phyloP scores from a whole-genome alignment of 2,888 invertebrate species.

The Leuctra nigra region DNA sequence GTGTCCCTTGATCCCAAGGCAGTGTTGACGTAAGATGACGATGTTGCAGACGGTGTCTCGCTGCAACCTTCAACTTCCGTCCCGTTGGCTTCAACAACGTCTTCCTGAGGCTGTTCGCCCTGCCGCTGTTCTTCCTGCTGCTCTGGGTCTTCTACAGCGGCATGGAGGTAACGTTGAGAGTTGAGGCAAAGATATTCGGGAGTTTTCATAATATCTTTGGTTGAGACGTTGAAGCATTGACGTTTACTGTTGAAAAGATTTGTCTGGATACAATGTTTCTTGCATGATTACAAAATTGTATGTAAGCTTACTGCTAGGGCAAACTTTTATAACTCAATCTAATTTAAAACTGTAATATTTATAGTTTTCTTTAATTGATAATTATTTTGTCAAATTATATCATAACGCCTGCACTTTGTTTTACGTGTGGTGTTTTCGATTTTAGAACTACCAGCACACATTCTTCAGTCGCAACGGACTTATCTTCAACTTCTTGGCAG shows the following conservation, averaged over 20 bases:
- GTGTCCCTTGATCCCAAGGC: background rate
- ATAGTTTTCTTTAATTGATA: too few species aligned
- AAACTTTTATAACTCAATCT: too few species aligned
- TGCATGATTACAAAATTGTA: too few species aligned
- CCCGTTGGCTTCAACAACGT: constrained; percentile 68
- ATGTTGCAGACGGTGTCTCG: constrained; percentile 59
- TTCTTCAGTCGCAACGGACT: constrained; percentile 65
- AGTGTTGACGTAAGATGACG: background rate
- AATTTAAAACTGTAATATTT: too few species aligned
- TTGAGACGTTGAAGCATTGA: too few species aligned
- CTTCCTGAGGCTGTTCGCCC: constrained; percentile 62
- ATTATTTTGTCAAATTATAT: too few species aligned
- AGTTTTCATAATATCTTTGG: too few species aligned
- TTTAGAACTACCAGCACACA: constrained; percentile 57
- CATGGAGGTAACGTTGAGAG: constrained; percentile 43
- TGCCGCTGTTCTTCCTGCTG: constrained; percentile 70
- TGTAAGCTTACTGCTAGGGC: too few species aligned
- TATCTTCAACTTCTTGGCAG: constrained; percentile 60
- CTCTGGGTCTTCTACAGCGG: constrained; percentile 74
- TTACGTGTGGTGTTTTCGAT: constrained; percentile 31
- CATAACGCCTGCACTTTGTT: too few species aligned
- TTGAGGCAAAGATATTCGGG: too few species aligned
- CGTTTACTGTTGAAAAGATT: too few species aligned
- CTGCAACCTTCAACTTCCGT: constrained; percentile 72
- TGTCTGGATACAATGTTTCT: too few species aligned